Evolutionary conservation across 2,797 vertebrate genomes (phyloP).

Genomic region (Acridotheres tristis): DNA sequence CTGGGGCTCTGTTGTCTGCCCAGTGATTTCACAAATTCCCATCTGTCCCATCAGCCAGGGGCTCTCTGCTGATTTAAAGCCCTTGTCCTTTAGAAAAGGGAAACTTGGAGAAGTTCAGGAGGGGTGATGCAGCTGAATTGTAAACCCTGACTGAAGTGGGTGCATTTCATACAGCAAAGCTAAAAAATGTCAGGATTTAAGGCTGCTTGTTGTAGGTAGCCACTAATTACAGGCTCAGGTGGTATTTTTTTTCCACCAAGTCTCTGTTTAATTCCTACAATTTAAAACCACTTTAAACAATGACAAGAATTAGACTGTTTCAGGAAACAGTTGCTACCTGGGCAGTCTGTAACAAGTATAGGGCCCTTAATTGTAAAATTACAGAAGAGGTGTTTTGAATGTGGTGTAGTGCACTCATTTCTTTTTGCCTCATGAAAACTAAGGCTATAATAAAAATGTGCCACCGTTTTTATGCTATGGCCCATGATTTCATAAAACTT

Average conservation of each 20-base stretch:
- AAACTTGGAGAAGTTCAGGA: not conserved
- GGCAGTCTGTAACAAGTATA: not conserved
- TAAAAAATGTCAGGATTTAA: not conserved
- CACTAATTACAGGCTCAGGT: not conserved
- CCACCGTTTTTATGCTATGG: not conserved
- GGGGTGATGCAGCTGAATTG: fast-evolving
- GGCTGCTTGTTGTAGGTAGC: fast-evolving
- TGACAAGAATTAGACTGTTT: not conserved
- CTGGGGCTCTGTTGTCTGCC: not conserved
- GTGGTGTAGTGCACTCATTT: not conserved
- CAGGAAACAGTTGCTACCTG: not conserved
- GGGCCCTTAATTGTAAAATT: not conserved
- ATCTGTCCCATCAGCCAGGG: not conserved
- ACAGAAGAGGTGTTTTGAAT: not conserved
- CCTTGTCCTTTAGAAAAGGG: not conserved
- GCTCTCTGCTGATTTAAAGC: not conserved
- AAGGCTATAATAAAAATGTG: not conserved
- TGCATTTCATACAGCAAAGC: not conserved
- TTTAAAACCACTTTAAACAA: not conserved
- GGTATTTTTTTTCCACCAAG: no score
- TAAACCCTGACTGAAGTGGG: not conserved
- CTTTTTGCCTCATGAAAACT: not conserved
- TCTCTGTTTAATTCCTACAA: not conserved
- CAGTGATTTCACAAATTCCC: fast-evolving
- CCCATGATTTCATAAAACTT: not conserved